Conservation (phyloP, 2,888 invertebrate species). For the Troides helena region DNA sequence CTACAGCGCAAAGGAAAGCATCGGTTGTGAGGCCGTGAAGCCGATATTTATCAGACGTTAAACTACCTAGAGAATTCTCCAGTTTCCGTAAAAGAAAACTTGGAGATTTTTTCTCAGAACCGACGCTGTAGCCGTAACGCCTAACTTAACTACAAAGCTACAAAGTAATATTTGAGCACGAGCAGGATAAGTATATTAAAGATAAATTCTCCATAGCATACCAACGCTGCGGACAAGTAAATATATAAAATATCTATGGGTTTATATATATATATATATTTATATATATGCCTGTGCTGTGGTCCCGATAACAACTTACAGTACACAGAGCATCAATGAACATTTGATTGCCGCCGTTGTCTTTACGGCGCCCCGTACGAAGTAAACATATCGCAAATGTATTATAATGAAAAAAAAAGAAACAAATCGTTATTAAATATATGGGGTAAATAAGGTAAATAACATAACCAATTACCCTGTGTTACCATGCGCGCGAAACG, state of each 20-base stretch:
- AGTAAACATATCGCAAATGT: too few species aligned
- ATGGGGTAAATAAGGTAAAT: slow-evolving; percentile 42
- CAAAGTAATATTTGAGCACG: slow-evolving; percentile 25
- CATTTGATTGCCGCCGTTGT: slow-evolving; percentile 49
- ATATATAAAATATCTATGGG: slow-evolving; percentile 32
- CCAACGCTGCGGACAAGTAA: slow-evolving; percentile 36
- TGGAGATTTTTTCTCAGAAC: not conserved
- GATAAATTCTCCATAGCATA: slow-evolving; percentile 12
- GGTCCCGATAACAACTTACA: slow-evolving; percentile 57
- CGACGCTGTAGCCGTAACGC: slow-evolving; percentile 5
- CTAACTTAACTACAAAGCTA: slow-evolving; percentile 21
- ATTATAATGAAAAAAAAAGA: too few species aligned
- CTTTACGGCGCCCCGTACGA: slow-evolving; percentile 31
- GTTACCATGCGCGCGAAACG: slow-evolving; percentile 56
- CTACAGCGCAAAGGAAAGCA: slow-evolving; percentile 1
- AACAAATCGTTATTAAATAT: slow-evolving; percentile 6
- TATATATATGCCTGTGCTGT: slow-evolving; percentile 41
- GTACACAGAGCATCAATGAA: slow-evolving; percentile 34
- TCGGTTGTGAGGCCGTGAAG: not conserved
- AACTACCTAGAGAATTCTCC: too few species aligned
- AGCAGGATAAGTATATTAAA: slow-evolving; percentile 21
- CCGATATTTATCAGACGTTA: not conserved
- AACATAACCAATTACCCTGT: slow-evolving; percentile 54
- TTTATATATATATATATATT: slow-evolving; percentile 17
- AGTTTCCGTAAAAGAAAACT: not conserved